Evolutionary conservation across 2,113 vertebrate species (phyloP).

Genomic region (Microcebus jonahi): DNA sequence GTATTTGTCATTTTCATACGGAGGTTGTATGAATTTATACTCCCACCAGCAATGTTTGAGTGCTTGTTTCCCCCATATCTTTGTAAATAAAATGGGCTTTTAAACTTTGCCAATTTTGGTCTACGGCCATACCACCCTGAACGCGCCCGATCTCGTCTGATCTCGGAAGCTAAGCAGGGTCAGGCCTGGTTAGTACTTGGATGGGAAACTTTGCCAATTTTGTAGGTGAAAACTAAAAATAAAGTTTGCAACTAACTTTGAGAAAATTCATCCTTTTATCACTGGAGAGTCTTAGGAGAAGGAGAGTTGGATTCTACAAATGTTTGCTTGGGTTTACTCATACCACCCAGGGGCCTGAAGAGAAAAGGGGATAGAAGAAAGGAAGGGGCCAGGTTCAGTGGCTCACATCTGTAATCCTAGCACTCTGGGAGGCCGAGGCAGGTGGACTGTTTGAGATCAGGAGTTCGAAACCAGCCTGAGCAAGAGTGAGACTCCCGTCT

Average conservation of each 20-base stretch:
- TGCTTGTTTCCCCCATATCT: neutral
- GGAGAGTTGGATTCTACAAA: neutral
- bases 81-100: slow-evolving; percentile 20
- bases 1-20: neutral
- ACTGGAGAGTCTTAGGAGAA: neutral
- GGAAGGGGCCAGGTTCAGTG: too few species aligned
- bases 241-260: neutral
- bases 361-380: neutral
- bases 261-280: neutral
- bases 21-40: neutral
- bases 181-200: too few species aligned
- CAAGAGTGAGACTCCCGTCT: too few species aligned
- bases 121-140: too few species aligned
- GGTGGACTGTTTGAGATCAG: too few species aligned
- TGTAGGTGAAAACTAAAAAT: neutral
- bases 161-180: too few species aligned
- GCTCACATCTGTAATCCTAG: too few species aligned
- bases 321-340: neutral
- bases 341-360: neutral
- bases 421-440: too few species aligned
- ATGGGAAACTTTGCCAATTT: neutral
- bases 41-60: neutral
- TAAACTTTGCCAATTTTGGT: neutral
- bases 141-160: too few species aligned
- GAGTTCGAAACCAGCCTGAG: too few species aligned